phyloP scores from a whole-genome alignment of 2,797 vertebrate species.

The Anomalospiza imberbis region DNA sequence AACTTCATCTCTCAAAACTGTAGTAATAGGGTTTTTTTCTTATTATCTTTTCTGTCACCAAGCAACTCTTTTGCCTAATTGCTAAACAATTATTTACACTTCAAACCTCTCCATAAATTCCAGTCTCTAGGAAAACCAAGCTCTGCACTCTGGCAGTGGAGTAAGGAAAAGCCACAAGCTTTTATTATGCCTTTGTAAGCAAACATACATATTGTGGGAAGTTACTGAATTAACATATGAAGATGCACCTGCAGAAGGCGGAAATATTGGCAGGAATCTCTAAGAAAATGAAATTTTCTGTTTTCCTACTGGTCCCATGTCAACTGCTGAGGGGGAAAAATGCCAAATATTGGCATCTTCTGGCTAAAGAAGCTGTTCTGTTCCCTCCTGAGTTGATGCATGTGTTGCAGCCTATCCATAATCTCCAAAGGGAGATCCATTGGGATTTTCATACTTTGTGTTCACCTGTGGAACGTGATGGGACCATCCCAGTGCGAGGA shows the following conservation, averaged over 20 bases:
- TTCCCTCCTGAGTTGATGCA: neutral
- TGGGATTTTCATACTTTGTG: neutral
- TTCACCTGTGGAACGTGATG: neutral
- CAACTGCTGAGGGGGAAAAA: neutral
- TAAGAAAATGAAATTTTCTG: neutral
- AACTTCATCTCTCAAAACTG: neutral
- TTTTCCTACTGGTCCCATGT: neutral
- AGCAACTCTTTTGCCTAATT: neutral
- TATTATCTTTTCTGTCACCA: neutral
- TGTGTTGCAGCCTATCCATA: neutral
- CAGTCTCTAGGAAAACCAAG: neutral
- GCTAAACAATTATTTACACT: neutral
- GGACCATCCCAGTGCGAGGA: neutral
- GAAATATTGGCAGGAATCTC: neutral
- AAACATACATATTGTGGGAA: conserved; percentile 50
- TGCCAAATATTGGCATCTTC: conserved; percentile 27
- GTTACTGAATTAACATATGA: conserved; percentile 37
- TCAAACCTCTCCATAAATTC: neutral
- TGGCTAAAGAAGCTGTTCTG: neutral
- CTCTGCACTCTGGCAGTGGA: neutral
- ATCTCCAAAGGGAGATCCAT: neutral
- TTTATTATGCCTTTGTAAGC: conserved; percentile 69
- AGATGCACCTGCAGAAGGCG: conserved; percentile 1
- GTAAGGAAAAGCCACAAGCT: conserved; percentile 43
- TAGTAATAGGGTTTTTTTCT: neutral